Conservation (phyloP, 1,140 invertebrate genomes). For the Drusus annulatus region DNA sequence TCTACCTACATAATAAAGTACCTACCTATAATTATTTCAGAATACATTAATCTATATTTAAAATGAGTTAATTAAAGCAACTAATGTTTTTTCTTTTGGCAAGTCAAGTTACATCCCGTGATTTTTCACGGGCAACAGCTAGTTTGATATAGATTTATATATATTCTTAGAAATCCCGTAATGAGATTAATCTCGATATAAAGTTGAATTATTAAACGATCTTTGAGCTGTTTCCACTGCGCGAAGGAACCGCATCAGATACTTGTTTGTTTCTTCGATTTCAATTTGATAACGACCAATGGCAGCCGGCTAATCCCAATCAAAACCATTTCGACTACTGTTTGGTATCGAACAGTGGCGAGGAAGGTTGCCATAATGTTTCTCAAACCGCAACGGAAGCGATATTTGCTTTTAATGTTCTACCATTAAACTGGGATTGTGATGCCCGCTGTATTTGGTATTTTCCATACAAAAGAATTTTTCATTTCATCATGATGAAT, state of each 20-base stretch:
- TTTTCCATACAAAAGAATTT: conserved; percentile 24
- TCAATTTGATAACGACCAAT: conserved; percentile 25
- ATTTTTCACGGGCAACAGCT: too few relatives aligned
- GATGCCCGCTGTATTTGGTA: conserved; percentile 23
- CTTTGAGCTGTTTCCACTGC: too few relatives aligned
- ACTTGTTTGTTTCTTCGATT: conserved; percentile 8
- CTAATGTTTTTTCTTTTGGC: too few relatives aligned
- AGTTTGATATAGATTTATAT: too few relatives aligned
- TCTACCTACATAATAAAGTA: too few relatives aligned
- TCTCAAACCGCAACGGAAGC: conserved; percentile 41
- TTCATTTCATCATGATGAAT: conserved; percentile 33
- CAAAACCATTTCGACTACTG: conserved; percentile 30
- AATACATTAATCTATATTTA: too few relatives aligned
- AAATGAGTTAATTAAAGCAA: too few relatives aligned
- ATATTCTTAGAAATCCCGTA: too few relatives aligned
- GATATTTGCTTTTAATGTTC: conserved; percentile 40
- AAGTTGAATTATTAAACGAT: too few relatives aligned
- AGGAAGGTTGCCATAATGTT: not conserved
- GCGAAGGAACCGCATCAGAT: not conserved
- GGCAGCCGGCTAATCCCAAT: conserved; percentile 21
- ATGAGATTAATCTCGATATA: too few relatives aligned
- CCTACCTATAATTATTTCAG: too few relatives aligned
- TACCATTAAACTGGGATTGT: conserved; percentile 32
- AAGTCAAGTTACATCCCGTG: too few relatives aligned
- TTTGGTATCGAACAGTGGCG: not conserved